Percentiles rank a stretch among this genome's conserved stretches.
Evolutionary conservation across 2,113 vertebrate species (phyloP).

Genomic region (Nesogale talazaci): DNA sequence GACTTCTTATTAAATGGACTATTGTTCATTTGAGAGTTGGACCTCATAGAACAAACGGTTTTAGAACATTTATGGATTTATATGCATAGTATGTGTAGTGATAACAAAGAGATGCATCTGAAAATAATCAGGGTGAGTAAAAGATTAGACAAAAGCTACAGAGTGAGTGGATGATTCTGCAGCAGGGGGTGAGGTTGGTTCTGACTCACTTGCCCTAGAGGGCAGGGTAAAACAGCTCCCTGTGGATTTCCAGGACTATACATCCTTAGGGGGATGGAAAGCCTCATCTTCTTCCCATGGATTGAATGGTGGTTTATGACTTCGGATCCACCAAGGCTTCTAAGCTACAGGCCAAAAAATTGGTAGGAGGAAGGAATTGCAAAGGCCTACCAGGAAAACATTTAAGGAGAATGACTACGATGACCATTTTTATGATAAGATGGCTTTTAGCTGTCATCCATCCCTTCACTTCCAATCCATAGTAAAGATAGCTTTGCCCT

Average conservation of each 20-base stretch:
- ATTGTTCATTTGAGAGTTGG: conserved; percentile 22
- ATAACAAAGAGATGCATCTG: conserved; percentile 9
- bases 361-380: not conserved
- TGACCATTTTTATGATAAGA: not conserved
- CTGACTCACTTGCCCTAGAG: too few relatives aligned
- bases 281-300: too few relatives aligned
- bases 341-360: not conserved
- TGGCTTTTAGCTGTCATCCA: not conserved
- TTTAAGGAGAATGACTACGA: not conserved
- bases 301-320: too few relatives aligned
- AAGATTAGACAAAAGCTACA: conserved; percentile 31
- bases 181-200: too few relatives aligned
- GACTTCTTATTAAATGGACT: not conserved
- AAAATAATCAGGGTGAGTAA: conserved; percentile 31
- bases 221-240: too few relatives aligned
- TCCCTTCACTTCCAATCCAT: too few relatives aligned
- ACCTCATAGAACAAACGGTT: conserved; percentile 32
- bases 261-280: too few relatives aligned
- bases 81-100: too few relatives aligned
- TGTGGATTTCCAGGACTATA: too few relatives aligned
- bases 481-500: too few relatives aligned
- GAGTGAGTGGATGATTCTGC: too few relatives aligned
- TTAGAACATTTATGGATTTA: not conserved
- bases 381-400: not conserved
- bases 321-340: not conserved